These are phyloP conservation scores for Charaxes varanes DNA, from an alignment of 1,140 invertebrate species.

Conservation along the genomic window DNA sequence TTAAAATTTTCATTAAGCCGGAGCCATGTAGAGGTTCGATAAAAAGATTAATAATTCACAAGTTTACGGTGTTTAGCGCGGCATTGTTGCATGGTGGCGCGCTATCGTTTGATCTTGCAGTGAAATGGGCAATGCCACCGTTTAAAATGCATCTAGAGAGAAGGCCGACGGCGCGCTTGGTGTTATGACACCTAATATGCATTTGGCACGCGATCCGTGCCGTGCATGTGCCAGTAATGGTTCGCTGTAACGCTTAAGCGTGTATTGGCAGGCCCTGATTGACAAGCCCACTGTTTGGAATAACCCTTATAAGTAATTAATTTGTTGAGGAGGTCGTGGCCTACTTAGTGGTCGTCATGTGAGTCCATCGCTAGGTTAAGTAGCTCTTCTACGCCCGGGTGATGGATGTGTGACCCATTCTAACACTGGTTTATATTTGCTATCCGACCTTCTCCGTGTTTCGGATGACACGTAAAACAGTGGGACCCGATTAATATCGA, in stretches of 20 bases:
- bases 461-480: too few species aligned
- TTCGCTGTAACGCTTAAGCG: constrained; percentile 27
- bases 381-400: too few species aligned
- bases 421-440: too few species aligned
- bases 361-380: too few species aligned
- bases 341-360: too few species aligned
- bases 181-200: constrained; percentile 69
- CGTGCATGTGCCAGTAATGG: constrained; percentile 38
- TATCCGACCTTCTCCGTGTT: too few species aligned
- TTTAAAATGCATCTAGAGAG: constrained; percentile 49
- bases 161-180: constrained; percentile 37
- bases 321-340: too few species aligned
- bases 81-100: constrained; percentile 55
- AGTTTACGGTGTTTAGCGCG: constrained; percentile 66
- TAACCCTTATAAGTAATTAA: too few species aligned
- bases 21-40: constrained; percentile 54
- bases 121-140: constrained; percentile 58
- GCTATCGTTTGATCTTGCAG: constrained; percentile 54
- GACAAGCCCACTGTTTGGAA: constrained; percentile 25
- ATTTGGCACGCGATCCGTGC: constrained; percentile 57
- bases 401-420: too few species aligned
- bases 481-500: too few species aligned
- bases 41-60: constrained; percentile 71
- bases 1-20: constrained; percentile 65
- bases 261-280: constrained; percentile 31